These are phyloP conservation scores for Papilio glaucus DNA, from an alignment of 1,140 invertebrate genomes.

Conservation along the genomic window DNA sequence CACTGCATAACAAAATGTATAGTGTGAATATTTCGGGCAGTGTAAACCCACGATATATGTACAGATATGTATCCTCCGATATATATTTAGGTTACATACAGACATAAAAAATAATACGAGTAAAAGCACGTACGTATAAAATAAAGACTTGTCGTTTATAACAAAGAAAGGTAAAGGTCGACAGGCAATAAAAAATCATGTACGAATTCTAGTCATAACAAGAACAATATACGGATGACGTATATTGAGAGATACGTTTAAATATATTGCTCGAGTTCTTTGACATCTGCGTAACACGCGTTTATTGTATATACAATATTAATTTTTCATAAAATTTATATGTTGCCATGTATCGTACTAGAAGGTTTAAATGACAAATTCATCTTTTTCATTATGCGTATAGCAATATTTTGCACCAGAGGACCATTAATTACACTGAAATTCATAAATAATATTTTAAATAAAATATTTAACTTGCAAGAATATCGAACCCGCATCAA, in stretches of 20 bases:
- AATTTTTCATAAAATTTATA: neutral
- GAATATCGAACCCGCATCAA: neutral
- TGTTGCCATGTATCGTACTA: neutral
- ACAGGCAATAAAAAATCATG: neutral
- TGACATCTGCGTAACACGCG: neutral
- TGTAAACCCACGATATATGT: no score
- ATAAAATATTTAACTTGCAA: neutral
- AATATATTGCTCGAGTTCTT: neutral
- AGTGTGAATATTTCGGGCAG: no score
- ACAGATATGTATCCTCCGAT: no score
- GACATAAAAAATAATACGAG: neutral
- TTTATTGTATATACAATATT: neutral
- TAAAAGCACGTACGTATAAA: neutral
- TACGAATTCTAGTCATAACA: neutral
- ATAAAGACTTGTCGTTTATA: neutral
- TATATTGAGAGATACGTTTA: neutral
- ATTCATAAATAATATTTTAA: neutral
- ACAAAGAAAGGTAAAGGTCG: neutral
- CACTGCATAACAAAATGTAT: no score
- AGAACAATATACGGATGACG: neutral
- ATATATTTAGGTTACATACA: no score
- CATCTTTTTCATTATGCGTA: no score
- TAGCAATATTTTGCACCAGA: neutral
- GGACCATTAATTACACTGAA: neutral
- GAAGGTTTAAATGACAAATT: conserved; percentile 2